A percentile compares a stretch with the other conserved stretches of the same genome.
Conservation (phyloP, 2,797 vertebrate genomes). For the Galagoides demidoff region DNA sequence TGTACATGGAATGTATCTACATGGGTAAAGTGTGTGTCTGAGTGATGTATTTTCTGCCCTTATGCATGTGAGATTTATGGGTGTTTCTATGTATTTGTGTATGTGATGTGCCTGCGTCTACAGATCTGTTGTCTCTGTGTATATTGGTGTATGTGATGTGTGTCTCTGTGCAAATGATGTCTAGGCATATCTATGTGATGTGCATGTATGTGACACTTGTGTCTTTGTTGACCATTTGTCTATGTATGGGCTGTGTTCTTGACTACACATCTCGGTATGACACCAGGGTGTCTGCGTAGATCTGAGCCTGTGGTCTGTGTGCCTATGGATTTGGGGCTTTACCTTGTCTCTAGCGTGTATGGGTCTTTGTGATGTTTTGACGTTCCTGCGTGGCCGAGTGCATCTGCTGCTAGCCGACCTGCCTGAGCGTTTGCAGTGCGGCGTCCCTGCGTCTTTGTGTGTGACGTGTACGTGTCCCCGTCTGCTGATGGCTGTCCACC, state of each 20-base stretch:
- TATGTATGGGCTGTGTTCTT: not conserved
- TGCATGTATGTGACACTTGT: not conserved
- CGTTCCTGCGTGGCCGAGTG: constrained; percentile 31
- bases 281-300: not conserved
- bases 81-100: not conserved
- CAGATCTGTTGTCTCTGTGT: not conserved
- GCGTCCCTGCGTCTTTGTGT: constrained; percentile 76
- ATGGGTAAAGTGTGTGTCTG: not conserved
- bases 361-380: constrained; percentile 46
- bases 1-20: not conserved
- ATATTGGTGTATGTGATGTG: not conserved
- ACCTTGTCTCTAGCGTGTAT: not conserved
- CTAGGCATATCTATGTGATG: not conserved
- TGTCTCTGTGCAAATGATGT: not conserved
- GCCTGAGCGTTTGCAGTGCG: constrained; percentile 33
- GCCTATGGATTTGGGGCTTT: not conserved
- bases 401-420: constrained; percentile 44
- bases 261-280: not conserved
- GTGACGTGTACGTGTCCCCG: constrained; percentile 75
- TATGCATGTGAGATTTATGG: not conserved
- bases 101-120: not conserved
- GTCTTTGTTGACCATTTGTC: constrained; percentile 32
- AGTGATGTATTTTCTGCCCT: not conserved
- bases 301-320: constrained; percentile 8
- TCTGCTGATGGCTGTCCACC: constrained; percentile 75